phyloP scores from a whole-genome alignment of 1,140 invertebrate genomes.

The Coelopa frigida region DNA sequence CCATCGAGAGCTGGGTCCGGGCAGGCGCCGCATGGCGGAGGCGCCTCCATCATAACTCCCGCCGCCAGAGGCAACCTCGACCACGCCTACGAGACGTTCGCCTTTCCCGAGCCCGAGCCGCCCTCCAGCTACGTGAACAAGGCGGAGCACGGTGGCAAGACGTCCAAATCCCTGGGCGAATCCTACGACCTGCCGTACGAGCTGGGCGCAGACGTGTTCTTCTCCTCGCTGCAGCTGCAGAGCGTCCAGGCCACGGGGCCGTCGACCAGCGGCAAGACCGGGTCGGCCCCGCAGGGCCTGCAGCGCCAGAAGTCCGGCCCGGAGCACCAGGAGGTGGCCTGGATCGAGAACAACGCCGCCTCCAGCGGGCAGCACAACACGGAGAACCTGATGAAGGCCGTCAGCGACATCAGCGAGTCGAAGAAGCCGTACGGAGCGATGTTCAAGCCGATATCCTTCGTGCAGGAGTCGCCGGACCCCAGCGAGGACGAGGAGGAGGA shows the following conservation, averaged over 20 bases:
- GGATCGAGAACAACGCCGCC: conserved; percentile 25
- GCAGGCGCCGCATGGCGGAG: not conserved
- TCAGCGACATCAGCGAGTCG: conserved; percentile 50
- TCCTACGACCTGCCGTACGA: conserved; percentile 45
- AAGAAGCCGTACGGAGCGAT: conserved; percentile 42
- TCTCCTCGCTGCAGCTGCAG: conserved; percentile 74
- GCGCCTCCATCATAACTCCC: conserved; percentile 1
- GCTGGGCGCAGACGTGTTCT: conserved; percentile 73
- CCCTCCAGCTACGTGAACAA: conserved; percentile 28
- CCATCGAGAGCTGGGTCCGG: not conserved
- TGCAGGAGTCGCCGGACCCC: conserved; percentile 41
- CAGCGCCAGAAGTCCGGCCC: conserved; percentile 3
- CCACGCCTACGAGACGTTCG: conserved; percentile 30
- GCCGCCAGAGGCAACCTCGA: conserved; percentile 14
- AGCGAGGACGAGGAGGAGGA: conserved; percentile 48
- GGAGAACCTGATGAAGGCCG: conserved; percentile 55
- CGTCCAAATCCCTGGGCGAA: conserved; percentile 30
- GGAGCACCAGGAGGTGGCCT: conserved; percentile 1
- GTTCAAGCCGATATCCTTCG: conserved; percentile 44
- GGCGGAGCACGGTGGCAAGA: conserved; percentile 29
- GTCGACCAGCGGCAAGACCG: conserved; percentile 40
- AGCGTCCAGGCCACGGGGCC: conserved; percentile 54
- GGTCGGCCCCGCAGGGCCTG: conserved; percentile 37
- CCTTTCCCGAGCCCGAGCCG: conserved; percentile 45
- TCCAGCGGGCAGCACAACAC: conserved; percentile 45